These are phyloP conservation scores for Erythrocebus patas DNA, from an alignment of 2,113 vertebrate species.

Conservation along the genomic window DNA sequence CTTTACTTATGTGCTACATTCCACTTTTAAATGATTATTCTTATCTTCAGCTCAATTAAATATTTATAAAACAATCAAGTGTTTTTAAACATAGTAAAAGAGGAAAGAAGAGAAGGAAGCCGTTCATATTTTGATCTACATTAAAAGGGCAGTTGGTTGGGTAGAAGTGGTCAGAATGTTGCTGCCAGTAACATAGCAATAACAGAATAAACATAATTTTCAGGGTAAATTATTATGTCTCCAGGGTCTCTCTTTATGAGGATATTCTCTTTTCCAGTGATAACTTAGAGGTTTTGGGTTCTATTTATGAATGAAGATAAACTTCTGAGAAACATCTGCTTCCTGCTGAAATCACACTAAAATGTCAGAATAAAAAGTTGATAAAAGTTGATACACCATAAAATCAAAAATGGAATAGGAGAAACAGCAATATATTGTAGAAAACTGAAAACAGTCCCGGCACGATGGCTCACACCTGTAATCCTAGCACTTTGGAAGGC, in stretches of 20 bases:
- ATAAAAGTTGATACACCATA: not conserved
- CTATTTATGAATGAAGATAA: not conserved
- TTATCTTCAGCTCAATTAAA: not conserved
- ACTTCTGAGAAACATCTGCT: not conserved
- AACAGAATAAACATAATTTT: not conserved
- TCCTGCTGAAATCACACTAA: not conserved
- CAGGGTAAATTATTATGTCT: not conserved
- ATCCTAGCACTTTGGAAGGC: too few species aligned
- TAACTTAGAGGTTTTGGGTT: not conserved
- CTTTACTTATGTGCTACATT: not conserved
- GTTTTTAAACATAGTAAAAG: not conserved
- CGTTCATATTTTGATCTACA: not conserved
- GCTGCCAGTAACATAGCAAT: not conserved
- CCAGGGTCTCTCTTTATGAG: not conserved
- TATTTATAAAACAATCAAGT: not conserved
- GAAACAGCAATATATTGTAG: not conserved
- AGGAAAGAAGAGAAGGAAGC: not conserved
- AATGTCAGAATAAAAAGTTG: not conserved
- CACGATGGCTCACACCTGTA: too few species aligned
- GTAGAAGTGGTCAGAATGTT: not conserved
- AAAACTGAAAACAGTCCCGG: too few species aligned
- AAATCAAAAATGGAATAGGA: not conserved
- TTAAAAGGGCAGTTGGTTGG: not conserved
- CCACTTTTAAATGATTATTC: not conserved
- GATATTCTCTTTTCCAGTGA: not conserved